Evolutionary conservation across 2,888 invertebrate species (phyloP), one percentile per base, ranked within the genome.

Genomic region (Apodemia zela): DNA sequence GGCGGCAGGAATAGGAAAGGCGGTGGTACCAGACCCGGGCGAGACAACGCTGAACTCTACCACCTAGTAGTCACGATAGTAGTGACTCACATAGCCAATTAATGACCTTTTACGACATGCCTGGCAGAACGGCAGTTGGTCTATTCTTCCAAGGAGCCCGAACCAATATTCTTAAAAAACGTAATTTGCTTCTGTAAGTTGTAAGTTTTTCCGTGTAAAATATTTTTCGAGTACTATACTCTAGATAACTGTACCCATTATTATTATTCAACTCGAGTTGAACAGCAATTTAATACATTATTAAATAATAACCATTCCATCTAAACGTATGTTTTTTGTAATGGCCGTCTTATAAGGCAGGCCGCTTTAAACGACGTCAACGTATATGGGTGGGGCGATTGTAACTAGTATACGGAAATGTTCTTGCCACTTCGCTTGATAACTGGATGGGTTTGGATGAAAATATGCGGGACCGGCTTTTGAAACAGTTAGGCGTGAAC

Each of bases 271-370:
- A 25, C 54, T 21, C 54, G 15, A 25, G 54, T 54, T 25, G 54
- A 54, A 57, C 54, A 57, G 29, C 54, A 57, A 57, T 57, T 57
- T 57, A 57, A 57, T 57, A 57, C 54, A 29, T 57, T 57, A 57
- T 57, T 57, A 57, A 57, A 57, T 57, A 57, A 29, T 57, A 57
- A 57, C 54, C 54, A 57, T 57, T 57, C 54, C 54, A 29, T 57
- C 54, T 57, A 57, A 57, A 57, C 54, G 54, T 15, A 29, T n/a
- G 54, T 57, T 57, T 54, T 54, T 57, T 57, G 25, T 57, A 57
- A 57, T 57, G 29, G 25, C 54, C 54, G 54, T 57, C 54, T 8
- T 57, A 57, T 57, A 57, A 25, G 54, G 54, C 21, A 25, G 29
- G 21, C 29, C 54, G 25, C 29, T 29, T 29, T 25, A 57, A 57